Conservation (phyloP, 2,888 invertebrate genomes). For the Dicyrtoma fusca region DNA sequence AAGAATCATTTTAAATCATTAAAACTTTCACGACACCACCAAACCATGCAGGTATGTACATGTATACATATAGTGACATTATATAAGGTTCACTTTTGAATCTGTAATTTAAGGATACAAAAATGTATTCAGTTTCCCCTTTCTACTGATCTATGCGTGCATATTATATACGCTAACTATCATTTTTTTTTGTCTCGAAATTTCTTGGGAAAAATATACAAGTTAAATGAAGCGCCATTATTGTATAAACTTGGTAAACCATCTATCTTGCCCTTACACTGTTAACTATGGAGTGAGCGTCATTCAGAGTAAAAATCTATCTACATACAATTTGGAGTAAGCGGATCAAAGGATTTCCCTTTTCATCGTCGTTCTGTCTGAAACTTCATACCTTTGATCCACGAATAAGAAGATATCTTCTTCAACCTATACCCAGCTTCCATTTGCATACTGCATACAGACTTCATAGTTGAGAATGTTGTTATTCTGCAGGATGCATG, state of each 20-base stretch:
- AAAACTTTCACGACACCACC: no score
- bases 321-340: conserved; percentile 20
- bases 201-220: neutral
- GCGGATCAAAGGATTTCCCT: conserved; percentile 35
- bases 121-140: no score
- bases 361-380: neutral
- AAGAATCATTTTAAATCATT: neutral
- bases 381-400: conserved; percentile 32
- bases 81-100: no score
- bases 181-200: neutral
- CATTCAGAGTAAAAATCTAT: neutral
- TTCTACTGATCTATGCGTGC: no score
- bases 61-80: neutral
- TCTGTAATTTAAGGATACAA: no score
- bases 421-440: conserved; percentile 1
- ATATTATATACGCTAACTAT: neutral
- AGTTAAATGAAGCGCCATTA: conserved; percentile 12
- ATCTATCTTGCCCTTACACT: neutral
- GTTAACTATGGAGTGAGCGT: neutral
- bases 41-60: neutral
- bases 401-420: conserved; percentile 15
- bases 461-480: no score
- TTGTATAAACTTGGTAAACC: neutral
- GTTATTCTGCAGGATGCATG: no score
- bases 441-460: neutral